Evolutionary conservation across 1,140 invertebrate species (phyloP), one percentile per base, ranked within the genome.

Genomic region (Nephotettix cincticeps): DNA sequence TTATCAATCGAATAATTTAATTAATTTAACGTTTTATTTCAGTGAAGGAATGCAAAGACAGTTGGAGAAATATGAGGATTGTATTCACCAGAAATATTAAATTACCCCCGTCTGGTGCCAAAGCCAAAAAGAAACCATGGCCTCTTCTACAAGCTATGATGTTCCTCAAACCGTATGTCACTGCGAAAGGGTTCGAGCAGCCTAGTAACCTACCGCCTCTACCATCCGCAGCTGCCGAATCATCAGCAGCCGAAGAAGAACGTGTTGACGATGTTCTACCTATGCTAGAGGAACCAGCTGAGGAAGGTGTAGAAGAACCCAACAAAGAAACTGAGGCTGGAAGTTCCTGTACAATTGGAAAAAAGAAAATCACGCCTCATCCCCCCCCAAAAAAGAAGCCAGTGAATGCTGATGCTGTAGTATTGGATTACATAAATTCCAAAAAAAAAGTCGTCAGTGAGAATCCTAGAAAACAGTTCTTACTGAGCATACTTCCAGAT

Each of bases 61-160:
- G 43, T 56, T 65, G 71, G 61, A 64, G 61, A 30, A 70, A 70
- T 23, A 27, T 70, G 58, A 19, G 61, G 40, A 70, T 56, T 21
- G 69, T 56, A 36, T 61, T 70, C 28, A 29, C 61, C 25, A 65
- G 71, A 21, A 72, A 54, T n/a, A 36, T 72, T 51, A 72, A 72
- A 68, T 54, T 65, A 56, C 17, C 70, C 47, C 64, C 65, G 28
- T 61, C 65, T 68, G 43, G 45, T 68, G 71, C 51, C 71, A 71
- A 67, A 28, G 32, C 32, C 40, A 70, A 65, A 14, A 66, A 67
- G 54, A 66, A 65, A 67, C 56, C 25, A 63, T 29, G 58, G 58
- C 63, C 63, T 40, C 63, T 65, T 65, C 28, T 65, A 43, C 63
- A 65, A 65, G 25, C 28, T 40, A 65, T 65, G 63, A 30, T 65